These are phyloP conservation scores for Microplitis deprimator DNA, from an alignment of 2,888 invertebrate genomes.

Conservation along the genomic window DNA sequence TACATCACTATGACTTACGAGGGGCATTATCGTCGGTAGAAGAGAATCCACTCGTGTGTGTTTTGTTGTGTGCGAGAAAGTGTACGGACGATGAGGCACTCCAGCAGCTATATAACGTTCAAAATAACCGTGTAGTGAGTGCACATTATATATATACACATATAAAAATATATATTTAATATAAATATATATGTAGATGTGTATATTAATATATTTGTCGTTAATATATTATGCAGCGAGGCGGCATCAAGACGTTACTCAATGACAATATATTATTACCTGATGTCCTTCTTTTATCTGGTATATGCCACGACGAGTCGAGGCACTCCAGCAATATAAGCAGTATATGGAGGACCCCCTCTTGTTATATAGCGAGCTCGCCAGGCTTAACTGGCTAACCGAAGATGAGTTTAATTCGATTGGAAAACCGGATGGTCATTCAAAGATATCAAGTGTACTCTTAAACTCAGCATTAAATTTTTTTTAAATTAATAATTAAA, in stretches of 20 bases:
- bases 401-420: slow-evolving; percentile 51
- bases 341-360: slow-evolving; percentile 24
- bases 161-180: slow-evolving; percentile 29
- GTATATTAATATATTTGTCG: slow-evolving; percentile 36
- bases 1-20: slow-evolving; percentile 67
- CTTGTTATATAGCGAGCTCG: slow-evolving; percentile 46
- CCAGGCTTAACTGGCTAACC: slow-evolving; percentile 50
- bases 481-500: not conserved
- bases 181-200: slow-evolving; percentile 35
- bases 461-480: not conserved
- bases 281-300: slow-evolving; percentile 53
- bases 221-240: slow-evolving; percentile 60
- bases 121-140: slow-evolving; percentile 29
- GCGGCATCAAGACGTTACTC: slow-evolving; percentile 61
- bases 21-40: slow-evolving; percentile 60
- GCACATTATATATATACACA: slow-evolving; percentile 24
- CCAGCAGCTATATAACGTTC: slow-evolving; percentile 16
- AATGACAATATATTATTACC: slow-evolving; percentile 65
- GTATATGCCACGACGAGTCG: slow-evolving; percentile 20
- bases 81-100: slow-evolving; percentile 39
- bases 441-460: slow-evolving; percentile 6
- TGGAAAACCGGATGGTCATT: slow-evolving; percentile 35
- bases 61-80: slow-evolving; percentile 36
- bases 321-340: not conserved
- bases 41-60: slow-evolving; percentile 25